phyloP scores from a whole-genome alignment of 2,113 vertebrate genomes.

The Mormyrus lacerda region DNA sequence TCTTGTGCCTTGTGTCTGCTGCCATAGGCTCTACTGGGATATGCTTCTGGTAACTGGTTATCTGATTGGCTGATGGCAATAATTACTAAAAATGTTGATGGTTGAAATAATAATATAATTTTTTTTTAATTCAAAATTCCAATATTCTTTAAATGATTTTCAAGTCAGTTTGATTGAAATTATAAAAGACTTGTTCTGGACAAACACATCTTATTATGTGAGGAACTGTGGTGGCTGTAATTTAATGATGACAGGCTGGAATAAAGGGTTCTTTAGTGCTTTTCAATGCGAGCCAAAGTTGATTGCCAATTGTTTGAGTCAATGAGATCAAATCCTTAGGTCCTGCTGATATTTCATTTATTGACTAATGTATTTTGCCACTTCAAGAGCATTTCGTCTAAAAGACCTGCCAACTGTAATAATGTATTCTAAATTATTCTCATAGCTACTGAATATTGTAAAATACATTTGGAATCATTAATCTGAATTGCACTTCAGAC shows the following conservation, averaged over 20 bases:
- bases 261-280: constrained; percentile 11
- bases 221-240: neutral
- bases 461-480: constrained; percentile 31
- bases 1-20: neutral
- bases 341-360: constrained; percentile 19
- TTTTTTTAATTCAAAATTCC: neutral
- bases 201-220: neutral
- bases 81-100: neutral
- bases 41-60: neutral
- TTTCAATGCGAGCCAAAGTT: constrained; percentile 5
- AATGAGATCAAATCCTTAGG: constrained; percentile 19
- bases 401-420: constrained; percentile 21
- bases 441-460: constrained; percentile 19
- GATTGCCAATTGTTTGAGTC: constrained; percentile 23
- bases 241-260: constrained; percentile 2
- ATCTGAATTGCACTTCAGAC: neutral
- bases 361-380: constrained; percentile 28
- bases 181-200: neutral
- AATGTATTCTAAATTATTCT: constrained; percentile 31
- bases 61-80: neutral
- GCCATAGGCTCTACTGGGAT: neutral
- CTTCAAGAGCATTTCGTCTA: constrained; percentile 15
- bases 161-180: neutral
- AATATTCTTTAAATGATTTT: neutral
- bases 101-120: neutral